Evolutionary conservation across 2,113 vertebrate species (phyloP).

Genomic region (Megaceryle maxima): DNA sequence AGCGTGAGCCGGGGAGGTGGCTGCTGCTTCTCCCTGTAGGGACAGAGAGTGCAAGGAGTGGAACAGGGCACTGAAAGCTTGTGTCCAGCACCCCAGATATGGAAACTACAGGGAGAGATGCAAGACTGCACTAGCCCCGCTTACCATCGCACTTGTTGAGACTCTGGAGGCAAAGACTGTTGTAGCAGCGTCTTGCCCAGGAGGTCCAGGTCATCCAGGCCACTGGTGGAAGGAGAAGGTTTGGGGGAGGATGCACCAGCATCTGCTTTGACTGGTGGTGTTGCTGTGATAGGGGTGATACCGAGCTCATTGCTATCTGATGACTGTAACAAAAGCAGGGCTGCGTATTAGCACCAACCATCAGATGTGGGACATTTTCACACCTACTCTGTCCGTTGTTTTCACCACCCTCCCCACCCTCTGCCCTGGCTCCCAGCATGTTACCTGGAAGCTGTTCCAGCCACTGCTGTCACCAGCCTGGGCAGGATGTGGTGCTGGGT

Average conservation of each 20-base stretch:
- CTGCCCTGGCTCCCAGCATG: background rate
- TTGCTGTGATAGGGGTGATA: background rate
- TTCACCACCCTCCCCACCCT: background rate
- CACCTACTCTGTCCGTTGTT: background rate
- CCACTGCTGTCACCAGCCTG: slow-evolving; percentile 77
- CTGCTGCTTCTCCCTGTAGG: slow-evolving; percentile 88
- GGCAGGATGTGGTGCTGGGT: slow-evolving; percentile 75
- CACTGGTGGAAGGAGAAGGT: slow-evolving; percentile 66
- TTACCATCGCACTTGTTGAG: slow-evolving; percentile 94
- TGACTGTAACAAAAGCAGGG: slow-evolving; percentile 67
- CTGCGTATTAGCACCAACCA: background rate
- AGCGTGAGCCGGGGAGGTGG: slow-evolving; percentile 83
- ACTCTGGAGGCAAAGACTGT: slow-evolving; percentile 91
- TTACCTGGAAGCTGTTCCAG: slow-evolving; percentile 94
- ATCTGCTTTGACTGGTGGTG: slow-evolving; percentile 56
- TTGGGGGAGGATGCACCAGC: slow-evolving; percentile 18
- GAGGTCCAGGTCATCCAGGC: slow-evolving; percentile 90
- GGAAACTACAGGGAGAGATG: background rate
- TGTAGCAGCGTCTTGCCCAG: slow-evolving; percentile 92
- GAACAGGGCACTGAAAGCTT: background rate
- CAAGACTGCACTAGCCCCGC: background rate
- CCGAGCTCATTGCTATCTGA: slow-evolving; percentile 76
- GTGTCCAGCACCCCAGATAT: background rate
- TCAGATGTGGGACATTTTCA: background rate
- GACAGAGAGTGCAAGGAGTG: background rate